Evolutionary conservation across 2,888 invertebrate genomes (phyloP).

Genomic region (Chesias legatella): DNA sequence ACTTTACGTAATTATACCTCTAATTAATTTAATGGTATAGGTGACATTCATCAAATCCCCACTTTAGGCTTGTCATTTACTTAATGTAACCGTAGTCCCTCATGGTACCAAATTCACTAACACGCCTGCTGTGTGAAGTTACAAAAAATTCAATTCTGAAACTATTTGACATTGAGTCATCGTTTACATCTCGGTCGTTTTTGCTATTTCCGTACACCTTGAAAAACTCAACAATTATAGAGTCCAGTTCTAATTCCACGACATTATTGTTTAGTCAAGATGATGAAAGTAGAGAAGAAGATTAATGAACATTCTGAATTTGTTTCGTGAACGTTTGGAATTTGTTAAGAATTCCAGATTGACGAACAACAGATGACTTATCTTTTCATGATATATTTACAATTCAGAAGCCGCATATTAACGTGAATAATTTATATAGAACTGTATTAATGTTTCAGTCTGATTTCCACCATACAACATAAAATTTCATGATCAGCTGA

Average conservation of each 20-base stretch:
- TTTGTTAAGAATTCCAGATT: too few relatives aligned
- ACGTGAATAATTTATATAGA: too few relatives aligned
- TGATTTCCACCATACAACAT: too few relatives aligned
- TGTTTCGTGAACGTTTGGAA: too few relatives aligned
- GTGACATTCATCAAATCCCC: slow-evolving; percentile 1
- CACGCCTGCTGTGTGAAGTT: slow-evolving; percentile 18
- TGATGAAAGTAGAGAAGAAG: slow-evolving; percentile 11
- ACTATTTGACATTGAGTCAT: slow-evolving; percentile 51
- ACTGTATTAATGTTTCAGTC: too few relatives aligned
- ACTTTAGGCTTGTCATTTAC: slow-evolving; percentile 2
- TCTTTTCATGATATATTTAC: too few relatives aligned
- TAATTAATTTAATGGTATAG: slow-evolving; percentile 26
- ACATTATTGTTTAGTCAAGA: slow-evolving; percentile 17
- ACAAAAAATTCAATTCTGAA: slow-evolving; percentile 39
- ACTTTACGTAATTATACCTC: slow-evolving; percentile 44
- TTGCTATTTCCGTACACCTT: slow-evolving; percentile 47
- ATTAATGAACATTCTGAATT: slow-evolving; percentile 2
- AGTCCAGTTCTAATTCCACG: slow-evolving; percentile 27
- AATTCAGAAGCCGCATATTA: too few relatives aligned
- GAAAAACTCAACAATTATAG: slow-evolving; percentile 39
- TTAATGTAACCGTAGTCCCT: slow-evolving; percentile 1
- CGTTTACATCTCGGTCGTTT: slow-evolving; percentile 40
- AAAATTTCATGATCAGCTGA: too few relatives aligned
- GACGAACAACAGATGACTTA: too few relatives aligned
- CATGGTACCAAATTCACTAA: slow-evolving; percentile 3